Evolutionary conservation across 92 coral and sea anemone species (phyloP), one percentile per base, ranked within the genome.

Genomic region (Epizoanthus ramosus): DNA sequence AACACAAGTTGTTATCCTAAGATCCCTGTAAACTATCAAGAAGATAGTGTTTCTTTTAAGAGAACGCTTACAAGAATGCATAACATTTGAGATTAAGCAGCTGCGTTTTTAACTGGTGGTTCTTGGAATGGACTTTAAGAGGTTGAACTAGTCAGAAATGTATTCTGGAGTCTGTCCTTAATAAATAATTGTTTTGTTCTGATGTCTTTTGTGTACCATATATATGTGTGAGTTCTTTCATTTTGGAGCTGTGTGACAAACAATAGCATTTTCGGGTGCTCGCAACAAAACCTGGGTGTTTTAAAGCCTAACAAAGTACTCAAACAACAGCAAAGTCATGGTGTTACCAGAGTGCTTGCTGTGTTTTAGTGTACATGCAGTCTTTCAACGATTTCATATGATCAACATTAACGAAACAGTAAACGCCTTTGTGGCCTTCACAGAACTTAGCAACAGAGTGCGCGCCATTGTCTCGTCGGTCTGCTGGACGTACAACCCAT

Each of bases 391-490:
- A n/a, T 67, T 66, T 67, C 19, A 67, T 33, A 37, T 67, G n/a
- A 67, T 33, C 16, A 33, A 67, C 47, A 67, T 67, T 67, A 18
- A 67, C 43, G 3, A 37, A 17, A 8, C 8, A 41, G 19, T n/a
- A 16, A 13, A 71, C n/a, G 58, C 23, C 24, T 61, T 59, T 60
- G 28, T 77, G 47, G 37, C 57, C 54, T 18, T 23, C 45, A 45
- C 25, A 59, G 57, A 41, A 61, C 69, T 52, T 74, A 59, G 82
- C 82, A 77, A 77, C 70, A 35, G 79, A 54, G 57, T 61, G 82
- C 21, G 54, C 63, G 14, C 68, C 47, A 77, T 77, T 60, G 71
- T 77, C 12, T 60, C 15, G 15, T 61, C 82, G 43, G 58, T 77
- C 33, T 61, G 56, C 52, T 56, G 69, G 57, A 61, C 23, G 71